Conservation (phyloP, 2,888 invertebrate species). For the Melanophora roralis region DNA sequence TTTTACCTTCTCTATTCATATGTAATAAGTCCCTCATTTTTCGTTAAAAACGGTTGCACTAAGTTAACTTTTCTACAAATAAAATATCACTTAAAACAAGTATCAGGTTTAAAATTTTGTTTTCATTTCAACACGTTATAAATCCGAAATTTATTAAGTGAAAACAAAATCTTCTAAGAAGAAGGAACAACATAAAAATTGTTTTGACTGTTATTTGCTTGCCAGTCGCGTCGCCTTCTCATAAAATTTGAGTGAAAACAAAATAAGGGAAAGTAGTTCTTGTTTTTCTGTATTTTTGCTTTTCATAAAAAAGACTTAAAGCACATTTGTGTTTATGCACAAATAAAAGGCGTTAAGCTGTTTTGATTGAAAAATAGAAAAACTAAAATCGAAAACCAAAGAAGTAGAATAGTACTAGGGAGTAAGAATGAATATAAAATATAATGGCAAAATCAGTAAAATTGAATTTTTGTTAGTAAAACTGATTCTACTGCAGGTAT, state of each 20-base stretch:
- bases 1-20: no score
- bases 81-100: neutral
- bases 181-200: neutral
- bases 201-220: slow-evolving; percentile 46
- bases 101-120: no score
- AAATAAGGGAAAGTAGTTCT: neutral
- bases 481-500: neutral
- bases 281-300: neutral
- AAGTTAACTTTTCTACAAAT: no score
- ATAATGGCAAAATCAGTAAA: slow-evolving; percentile 24
- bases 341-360: slow-evolving; percentile 50
- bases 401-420: no score
- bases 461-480: slow-evolving; percentile 32
- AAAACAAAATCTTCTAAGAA: slow-evolving; percentile 34
- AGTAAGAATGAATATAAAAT: slow-evolving; percentile 13
- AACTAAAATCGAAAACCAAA: slow-evolving; percentile 42
- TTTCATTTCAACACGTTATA: slow-evolving; percentile 55
- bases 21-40: no score
- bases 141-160: slow-evolving; percentile 60
- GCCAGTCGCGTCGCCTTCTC: slow-evolving; percentile 49
- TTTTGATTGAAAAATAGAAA: slow-evolving; percentile 54
- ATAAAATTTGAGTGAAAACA: slow-evolving; percentile 31
- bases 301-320: neutral
- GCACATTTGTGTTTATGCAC: slow-evolving; percentile 10
- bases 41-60: no score